These are phyloP conservation scores for pig (Sus scrofa) DNA, from an alignment of 2,113 vertebrate genomes.

Conservation along the genomic window T2T-Sscrofa CM000819.6:141750001-141750500, in stretches of 20 bases:
- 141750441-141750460: not conserved
- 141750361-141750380: not conserved
- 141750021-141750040: not conserved
- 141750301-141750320: not conserved
- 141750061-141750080: not conserved
- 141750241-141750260: not conserved
- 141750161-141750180: not conserved
- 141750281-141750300: slow-evolving; percentile 10
- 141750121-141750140: not conserved
- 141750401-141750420: not conserved
- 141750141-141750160: not conserved
- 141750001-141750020: not conserved
- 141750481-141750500: not conserved
- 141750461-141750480: not conserved
- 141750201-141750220: not conserved
- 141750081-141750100: not conserved
- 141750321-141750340: slow-evolving; percentile 43
- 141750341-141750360: not conserved
- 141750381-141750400: not conserved
- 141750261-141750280: not conserved
- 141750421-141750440: not conserved
- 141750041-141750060: not conserved
- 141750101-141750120: not conserved
- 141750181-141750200: not conserved
- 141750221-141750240: not conserved